Percentiles rank a stretch among this genome's conserved stretches.
Evolutionary conservation across 2,113 vertebrate species (phyloP).

Genomic region (Edolisoma coerulescens): DNA sequence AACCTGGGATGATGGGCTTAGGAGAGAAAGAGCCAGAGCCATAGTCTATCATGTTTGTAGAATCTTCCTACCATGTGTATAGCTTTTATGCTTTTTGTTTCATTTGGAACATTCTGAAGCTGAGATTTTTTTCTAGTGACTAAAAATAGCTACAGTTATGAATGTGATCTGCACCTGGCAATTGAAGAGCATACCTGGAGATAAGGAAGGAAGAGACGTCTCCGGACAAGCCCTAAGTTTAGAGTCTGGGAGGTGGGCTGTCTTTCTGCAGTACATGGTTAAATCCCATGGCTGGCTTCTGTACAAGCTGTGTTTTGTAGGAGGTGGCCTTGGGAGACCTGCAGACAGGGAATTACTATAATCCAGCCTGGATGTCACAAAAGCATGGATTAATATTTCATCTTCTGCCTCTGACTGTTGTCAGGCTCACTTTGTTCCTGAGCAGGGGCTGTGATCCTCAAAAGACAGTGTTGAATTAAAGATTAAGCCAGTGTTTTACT

Average conservation of each 20-base stretch:
- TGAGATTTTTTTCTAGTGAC: background rate
- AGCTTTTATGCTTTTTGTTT: background rate
- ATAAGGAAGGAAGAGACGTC: background rate
- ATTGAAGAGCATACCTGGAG: background rate
- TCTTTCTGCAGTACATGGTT: background rate
- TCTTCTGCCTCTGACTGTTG: slow-evolving; percentile 2
- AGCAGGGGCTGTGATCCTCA: slow-evolving; percentile 23
- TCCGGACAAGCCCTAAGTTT: background rate
- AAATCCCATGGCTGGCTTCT: background rate
- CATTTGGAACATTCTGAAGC: background rate
- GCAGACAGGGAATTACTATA: slow-evolving; percentile 28
- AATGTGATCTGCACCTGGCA: background rate
- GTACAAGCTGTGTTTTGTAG: background rate
- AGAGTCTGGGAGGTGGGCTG: background rate
- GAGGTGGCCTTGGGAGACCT: background rate
- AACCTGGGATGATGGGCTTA: background rate
- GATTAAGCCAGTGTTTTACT: slow-evolving; percentile 22
- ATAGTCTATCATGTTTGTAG: background rate
- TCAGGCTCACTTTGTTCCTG: slow-evolving; percentile 32
- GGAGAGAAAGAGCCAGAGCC: background rate
- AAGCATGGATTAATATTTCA: slow-evolving; percentile 55
- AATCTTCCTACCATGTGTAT: background rate
- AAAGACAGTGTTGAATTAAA: slow-evolving; percentile 43
- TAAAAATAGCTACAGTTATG: background rate
- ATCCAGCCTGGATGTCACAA: slow-evolving; percentile 7